Base-by-base conservation (phyloP, 2,888 invertebrate genomes). In the Andrena hattorfiana region DNA sequence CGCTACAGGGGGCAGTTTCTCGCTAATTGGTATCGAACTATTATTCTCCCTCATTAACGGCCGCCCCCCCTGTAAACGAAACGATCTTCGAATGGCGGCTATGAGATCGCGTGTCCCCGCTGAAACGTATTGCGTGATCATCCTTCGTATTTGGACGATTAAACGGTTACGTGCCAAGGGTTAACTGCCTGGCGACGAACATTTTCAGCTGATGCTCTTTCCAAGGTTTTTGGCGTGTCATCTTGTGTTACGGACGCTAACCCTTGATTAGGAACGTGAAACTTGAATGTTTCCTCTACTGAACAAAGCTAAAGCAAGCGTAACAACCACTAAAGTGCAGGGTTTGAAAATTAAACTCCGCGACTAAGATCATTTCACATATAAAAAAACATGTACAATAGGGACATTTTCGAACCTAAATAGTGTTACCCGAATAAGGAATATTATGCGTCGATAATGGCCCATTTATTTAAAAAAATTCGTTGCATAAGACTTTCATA, bases 21-120 rank as follows among this genome's bases (percentile, higher is more conserved):
- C 90, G 92, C 92, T 94, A 94, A 94, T 94, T 94, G 93, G 93
- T 93, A 94, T 94, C 92, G 94, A 94, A 94, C 94, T 93, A 91
- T 93, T 94, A 94, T 92, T 93, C 90, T 88, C 92, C 90, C 90
- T 93, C 92, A 92, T 93, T 92, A 92, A 93, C 92, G 90, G 80
- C 87, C 56, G 26, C 26, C 23, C n/a, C 30, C 77, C 77, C 87
- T 85, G 85, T 86, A 89, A 88, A 86, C 84, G 79, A 75, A 80
- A 86, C 85, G 85, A 76, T 84, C 81, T 75, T 73, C 69, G 70
- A 64, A 75, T 78, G 60, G 70, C 72, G 62, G 56, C 56, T 56
- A 60, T 35, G 42, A 62, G 63, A 81, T 82, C 81, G 63, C 66
- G 54, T 66, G 73, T 71, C 70, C 59, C 26, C 49, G 8, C 7